phyloP scores from a whole-genome alignment of 2,888 invertebrate species.

The Hypena proboscidalis region DNA sequence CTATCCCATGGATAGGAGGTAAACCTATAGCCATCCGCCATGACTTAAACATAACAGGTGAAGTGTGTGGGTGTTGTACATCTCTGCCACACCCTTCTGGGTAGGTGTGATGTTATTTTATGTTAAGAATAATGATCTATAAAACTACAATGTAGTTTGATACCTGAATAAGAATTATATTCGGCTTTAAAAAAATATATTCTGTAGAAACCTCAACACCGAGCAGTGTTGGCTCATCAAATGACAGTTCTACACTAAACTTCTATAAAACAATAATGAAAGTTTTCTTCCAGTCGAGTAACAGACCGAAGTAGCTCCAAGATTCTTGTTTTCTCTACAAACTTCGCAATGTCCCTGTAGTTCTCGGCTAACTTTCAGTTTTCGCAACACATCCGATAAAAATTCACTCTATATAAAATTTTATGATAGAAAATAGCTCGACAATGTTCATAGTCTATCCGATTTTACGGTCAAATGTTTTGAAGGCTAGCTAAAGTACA shows the following conservation, averaged over 20 bases:
- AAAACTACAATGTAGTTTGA: no score
- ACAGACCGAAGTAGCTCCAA: not conserved
- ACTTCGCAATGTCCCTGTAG: conserved; percentile 5
- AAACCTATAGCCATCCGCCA: no score
- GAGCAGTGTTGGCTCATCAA: no score
- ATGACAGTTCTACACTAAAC: not conserved
- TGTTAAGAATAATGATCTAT: no score
- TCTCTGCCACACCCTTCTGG: no score
- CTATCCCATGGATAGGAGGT: no score
- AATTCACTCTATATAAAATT: conserved; percentile 4
- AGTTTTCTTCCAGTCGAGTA: not conserved
- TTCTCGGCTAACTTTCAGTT: conserved; percentile 6
- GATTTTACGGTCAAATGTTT: not conserved
- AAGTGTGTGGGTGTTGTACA: no score
- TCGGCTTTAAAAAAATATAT: no score
- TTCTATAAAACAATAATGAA: not conserved
- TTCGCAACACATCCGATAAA: not conserved
- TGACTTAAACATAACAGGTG: no score
- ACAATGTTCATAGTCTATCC: not conserved
- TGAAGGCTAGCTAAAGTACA: not conserved
- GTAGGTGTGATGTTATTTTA: no score
- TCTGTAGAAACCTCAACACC: no score
- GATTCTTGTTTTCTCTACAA: conserved; percentile 3
- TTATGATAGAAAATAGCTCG: conserved; percentile 2
- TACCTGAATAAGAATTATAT: no score